Evolutionary conservation across 2,797 vertebrate genomes (phyloP).

Genomic region (Parauchenoglanis ngamensis): DNA sequence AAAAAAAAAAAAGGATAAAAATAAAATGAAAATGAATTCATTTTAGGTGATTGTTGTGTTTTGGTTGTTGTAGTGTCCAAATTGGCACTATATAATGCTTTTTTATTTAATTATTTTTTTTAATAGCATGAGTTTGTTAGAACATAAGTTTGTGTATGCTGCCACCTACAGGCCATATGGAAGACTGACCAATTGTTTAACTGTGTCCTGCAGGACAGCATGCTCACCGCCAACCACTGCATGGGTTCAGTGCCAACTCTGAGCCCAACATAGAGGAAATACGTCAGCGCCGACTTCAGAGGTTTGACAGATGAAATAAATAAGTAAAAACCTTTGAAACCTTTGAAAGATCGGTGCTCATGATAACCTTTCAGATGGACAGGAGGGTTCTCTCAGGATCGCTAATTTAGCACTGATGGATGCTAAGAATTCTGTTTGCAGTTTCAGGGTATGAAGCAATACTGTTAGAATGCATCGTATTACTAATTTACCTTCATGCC

Average conservation of each 20-base stretch:
- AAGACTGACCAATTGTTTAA: not conserved
- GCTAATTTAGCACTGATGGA: too few species aligned
- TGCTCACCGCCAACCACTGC: slow-evolving; percentile 45
- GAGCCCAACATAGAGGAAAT: slow-evolving; percentile 64
- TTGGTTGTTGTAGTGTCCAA: not conserved
- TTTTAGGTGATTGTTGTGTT: not conserved
- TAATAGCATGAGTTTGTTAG: not conserved
- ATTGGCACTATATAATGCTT: not conserved
- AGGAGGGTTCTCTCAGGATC: not conserved
- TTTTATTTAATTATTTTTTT: too few species aligned
- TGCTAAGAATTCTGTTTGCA: not conserved
- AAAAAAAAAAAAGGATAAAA: not conserved
- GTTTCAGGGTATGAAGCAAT: not conserved
- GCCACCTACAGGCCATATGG: slow-evolving; percentile 1
- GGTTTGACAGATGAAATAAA: slow-evolving; percentile 66
- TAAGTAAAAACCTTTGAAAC: not conserved
- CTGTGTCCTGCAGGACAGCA: slow-evolving; percentile 56
- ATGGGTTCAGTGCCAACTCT: slow-evolving; percentile 59
- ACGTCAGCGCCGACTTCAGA: slow-evolving; percentile 66
- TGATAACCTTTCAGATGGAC: not conserved
- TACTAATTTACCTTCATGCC: not conserved
- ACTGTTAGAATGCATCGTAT: not conserved
- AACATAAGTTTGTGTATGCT: not conserved
- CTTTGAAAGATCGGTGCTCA: not conserved
- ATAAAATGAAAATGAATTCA: not conserved